Base-by-base conservation (phyloP, 2,888 invertebrate species). In the Drosophila tripunctata region DNA sequence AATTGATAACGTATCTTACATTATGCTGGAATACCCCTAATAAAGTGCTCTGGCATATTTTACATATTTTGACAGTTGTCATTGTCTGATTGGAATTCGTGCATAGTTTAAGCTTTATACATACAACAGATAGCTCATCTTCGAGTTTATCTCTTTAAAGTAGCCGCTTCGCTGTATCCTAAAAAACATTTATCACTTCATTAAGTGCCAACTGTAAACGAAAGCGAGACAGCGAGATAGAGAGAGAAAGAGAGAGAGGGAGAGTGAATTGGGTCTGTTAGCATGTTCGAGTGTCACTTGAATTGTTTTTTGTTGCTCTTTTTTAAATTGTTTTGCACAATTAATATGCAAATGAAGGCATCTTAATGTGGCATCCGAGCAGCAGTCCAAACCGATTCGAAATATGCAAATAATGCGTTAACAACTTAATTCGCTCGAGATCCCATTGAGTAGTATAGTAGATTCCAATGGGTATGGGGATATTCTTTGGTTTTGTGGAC, bases 351-450 rank as follows among this genome's bases (percentile, higher is more conserved):
- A 89, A 89, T 89, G 68, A 84, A 73, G 77, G 73, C 75, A 82
- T 79, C 74, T 83, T 78, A 87, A 82, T 87, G 86, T 84, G 81
- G 82, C 83, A 81, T 78, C 76, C 56, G 31, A 14, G 36, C 5
- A n/a, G 10, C 15, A 15, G 27, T 48, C 41, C 33, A 43, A n/a
- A 61, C n/a, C 60, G 60, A 65, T 63, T 63, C 67, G 74, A 84
- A 88, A 89, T 87, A 90, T 89, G 89, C 89, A 89, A 89, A 89
- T 89, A 88, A 88, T 88, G 87, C 87, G 89, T 88, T 89, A 90
- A 89, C 89, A 90, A 89, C 89, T 89, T 87, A 90, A 89, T 89
- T 90, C 87, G 84, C 76, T 84, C 48, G 68, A 24, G 24, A 50
- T 36, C 2, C 35, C 78, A 70, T 69, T 69, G 36, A 55, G 45